Evolutionary conservation across 2,797 vertebrate genomes (phyloP).

Genomic region (Liasis olivaceus): DNA sequence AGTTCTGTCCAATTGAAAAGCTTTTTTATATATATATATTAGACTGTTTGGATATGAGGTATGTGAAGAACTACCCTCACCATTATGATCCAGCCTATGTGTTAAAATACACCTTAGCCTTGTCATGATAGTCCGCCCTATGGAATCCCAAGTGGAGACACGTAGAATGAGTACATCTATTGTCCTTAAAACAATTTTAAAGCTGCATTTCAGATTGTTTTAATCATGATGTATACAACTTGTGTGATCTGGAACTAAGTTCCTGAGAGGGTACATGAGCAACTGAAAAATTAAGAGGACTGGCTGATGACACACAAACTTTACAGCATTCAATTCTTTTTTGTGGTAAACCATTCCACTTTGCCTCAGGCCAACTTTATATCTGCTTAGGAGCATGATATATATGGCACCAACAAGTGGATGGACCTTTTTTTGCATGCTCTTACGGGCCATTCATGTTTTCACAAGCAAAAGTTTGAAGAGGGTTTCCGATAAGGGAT

Average conservation of each 20-base stretch:
- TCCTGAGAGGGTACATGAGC: background rate
- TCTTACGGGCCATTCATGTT: background rate
- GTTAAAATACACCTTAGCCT: background rate
- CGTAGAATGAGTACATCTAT: background rate
- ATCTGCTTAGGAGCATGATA: background rate
- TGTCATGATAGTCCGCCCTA: background rate
- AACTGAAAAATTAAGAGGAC: background rate
- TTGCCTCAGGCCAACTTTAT: background rate
- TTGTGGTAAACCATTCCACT: background rate
- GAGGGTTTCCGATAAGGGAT: background rate
- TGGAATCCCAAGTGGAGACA: background rate
- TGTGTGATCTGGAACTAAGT: background rate
- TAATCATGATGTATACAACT: background rate
- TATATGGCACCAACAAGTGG: background rate
- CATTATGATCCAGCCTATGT: background rate
- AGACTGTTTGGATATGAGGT: background rate
- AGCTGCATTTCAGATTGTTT: background rate
- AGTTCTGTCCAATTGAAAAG: background rate
- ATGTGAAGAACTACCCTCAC: background rate
- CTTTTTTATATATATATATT: background rate
- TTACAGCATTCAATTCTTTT: background rate
- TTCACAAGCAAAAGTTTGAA: background rate
- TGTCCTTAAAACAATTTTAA: background rate
- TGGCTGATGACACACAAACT: background rate
- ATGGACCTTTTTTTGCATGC: background rate